phyloP scores from a whole-genome alignment of 1,140 invertebrate species.

The Lutraria rhynchaena region DNA sequence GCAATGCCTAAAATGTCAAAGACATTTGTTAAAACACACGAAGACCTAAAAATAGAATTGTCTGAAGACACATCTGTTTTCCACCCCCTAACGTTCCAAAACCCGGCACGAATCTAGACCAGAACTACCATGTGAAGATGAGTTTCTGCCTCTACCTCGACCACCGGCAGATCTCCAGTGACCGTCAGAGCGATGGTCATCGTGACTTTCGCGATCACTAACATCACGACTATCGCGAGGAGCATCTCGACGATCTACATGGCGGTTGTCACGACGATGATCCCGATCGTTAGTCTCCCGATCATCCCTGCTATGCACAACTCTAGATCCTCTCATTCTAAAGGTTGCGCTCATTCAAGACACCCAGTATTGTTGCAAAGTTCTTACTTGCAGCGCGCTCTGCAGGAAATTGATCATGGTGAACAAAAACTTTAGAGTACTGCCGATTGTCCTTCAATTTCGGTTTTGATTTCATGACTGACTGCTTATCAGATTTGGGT shows the following conservation, averaged over 20 bases:
- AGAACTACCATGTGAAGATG: too few species aligned
- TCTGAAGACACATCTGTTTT: neutral
- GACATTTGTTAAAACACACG: neutral
- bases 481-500: neutral
- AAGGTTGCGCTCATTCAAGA: neutral
- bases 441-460: neutral
- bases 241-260: neutral
- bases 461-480: neutral
- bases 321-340: conserved; percentile 16
- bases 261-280: neutral
- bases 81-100: conserved; percentile 11
- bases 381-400: neutral
- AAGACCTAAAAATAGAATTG: conserved; percentile 2
- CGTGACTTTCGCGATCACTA: too few species aligned
- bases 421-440: conserved; percentile 2
- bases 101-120: neutral
- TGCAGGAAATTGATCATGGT: conserved; percentile 1
- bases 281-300: neutral
- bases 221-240: neutral
- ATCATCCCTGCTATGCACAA: neutral
- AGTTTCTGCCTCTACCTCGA: too few species aligned
- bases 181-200: too few species aligned
- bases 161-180: too few species aligned
- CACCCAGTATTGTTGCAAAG: neutral
- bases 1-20: conserved; percentile 44